phyloP scores from a whole-genome alignment of 2,113 vertebrate species.

The Castor canadensis region DNA sequence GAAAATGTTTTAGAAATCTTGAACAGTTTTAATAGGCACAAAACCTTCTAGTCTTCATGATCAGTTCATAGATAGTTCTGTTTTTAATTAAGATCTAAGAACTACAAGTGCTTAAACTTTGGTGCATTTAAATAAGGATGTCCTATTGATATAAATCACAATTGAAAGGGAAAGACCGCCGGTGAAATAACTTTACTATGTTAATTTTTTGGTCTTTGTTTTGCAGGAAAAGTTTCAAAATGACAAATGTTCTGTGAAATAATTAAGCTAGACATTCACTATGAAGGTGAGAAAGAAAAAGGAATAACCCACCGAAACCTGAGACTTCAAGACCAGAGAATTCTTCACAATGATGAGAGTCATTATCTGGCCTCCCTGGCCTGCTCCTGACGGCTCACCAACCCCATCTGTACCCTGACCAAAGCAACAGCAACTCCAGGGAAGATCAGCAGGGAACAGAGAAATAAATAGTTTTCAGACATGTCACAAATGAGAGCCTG shows the following conservation, averaged over 20 bases:
- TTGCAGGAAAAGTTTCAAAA: not conserved
- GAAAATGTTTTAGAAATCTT: not conserved
- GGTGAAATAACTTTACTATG: not conserved
- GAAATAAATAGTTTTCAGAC: not conserved
- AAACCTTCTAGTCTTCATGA: not conserved
- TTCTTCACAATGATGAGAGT: not conserved
- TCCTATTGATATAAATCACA: not conserved
- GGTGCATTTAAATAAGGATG: not conserved
- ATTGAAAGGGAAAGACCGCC: not conserved
- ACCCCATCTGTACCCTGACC: not conserved
- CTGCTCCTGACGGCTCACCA: not conserved
- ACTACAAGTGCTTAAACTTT: not conserved
- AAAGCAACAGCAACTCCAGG: not conserved
- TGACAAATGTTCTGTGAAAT: conserved; percentile 5
- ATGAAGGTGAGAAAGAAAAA: not conserved
- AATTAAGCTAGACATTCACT: not conserved
- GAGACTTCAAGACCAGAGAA: conserved; percentile 3
- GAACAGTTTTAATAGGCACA: not conserved
- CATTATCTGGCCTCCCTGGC: not conserved
- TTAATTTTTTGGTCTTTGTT: not conserved
- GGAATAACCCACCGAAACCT: not conserved
- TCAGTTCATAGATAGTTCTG: not conserved
- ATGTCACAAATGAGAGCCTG: not conserved
- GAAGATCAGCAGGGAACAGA: not conserved
- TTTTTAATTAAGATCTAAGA: not conserved